Evolutionary conservation across 2,888 invertebrate genomes (phyloP), one percentile per base, ranked within the genome.

Genomic region (Subacronicta megacephala): DNA sequence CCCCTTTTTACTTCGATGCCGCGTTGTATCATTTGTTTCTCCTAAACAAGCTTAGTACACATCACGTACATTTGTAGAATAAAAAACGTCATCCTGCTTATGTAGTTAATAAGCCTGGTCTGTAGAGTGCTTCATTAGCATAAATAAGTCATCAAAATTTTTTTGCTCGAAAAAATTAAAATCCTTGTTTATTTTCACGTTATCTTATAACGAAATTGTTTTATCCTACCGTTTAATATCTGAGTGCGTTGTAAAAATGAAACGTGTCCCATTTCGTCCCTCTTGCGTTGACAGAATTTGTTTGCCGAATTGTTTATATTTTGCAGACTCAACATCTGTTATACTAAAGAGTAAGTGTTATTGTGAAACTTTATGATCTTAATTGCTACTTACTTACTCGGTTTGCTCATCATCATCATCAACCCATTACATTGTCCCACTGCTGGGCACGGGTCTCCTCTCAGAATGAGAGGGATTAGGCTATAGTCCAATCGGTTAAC

Each of bases 241-340:
- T 47, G 62, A 66, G 55, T 36, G 47, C 38, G 55, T 55, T 57
- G 45, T 75, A 66, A 75, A 75, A 62, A 62, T 60, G 41, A 62
- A 60, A 71, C 62, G 75, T 61, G 59, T 56, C 38, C 17, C n/a
- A 29, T 5, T 29, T 23, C 7, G 7, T 12, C 16, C 33, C 23
- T 49, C 12, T 20, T 18, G 7, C 12, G 38, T 31, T 47, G 36
- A 40, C 43, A 64, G 15, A 38, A 43, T 29, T 17, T 16, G 15
- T 47, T 70, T 51, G 47, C 42, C 26, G 33, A 9, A 33, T 31
- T 51, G 43, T 18, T 40, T 36, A 35, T 29, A 18, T 47, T 56
- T 54, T 47, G 10, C 43, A 16, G 15, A 4, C 15, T 35, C n/a
- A 7, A 61, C 33, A 38, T 36, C 35, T 47, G n/a, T 44, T 40